These are phyloP conservation scores for Anoplophora glabripennis DNA, from an alignment of 1,140 invertebrate species.

Conservation along the genomic window DNA sequence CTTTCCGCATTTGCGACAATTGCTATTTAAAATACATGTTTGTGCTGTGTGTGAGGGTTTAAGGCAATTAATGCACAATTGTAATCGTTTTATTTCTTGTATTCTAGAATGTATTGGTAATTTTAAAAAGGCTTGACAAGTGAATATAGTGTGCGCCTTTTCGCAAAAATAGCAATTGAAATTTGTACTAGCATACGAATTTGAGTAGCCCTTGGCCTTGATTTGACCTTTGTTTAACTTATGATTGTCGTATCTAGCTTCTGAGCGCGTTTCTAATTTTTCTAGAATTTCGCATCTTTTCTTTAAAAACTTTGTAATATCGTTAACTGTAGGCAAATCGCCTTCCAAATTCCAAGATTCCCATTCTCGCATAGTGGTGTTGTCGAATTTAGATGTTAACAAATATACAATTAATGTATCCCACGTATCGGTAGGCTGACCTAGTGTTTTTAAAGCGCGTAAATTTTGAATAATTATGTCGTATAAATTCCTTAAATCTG, in stretches of 20 bases:
- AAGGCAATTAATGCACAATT: too few species aligned
- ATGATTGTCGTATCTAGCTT: not conserved
- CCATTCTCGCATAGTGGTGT: conserved; percentile 13
- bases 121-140: conserved; percentile 18
- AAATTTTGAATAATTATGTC: not conserved
- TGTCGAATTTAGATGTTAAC: conserved; percentile 14
- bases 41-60: too few species aligned
- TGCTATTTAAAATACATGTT: not conserved
- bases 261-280: not conserved
- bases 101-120: not conserved
- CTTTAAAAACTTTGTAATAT: conserved; percentile 19
- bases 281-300: conserved; percentile 12
- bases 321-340: conserved; percentile 5
- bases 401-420: conserved; percentile 20
- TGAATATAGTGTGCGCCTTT: conserved; percentile 2
- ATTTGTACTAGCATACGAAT: not conserved
- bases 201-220: not conserved
- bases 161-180: conserved; percentile 3
- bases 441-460: conserved; percentile 8
- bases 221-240: not conserved
- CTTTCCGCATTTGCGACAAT: too few species aligned
- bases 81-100: too few species aligned
- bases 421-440: conserved; percentile 17
- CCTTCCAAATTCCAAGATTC: not conserved
- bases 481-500: too few species aligned